phyloP scores from a whole-genome alignment of 2,113 vertebrate species.

The Tachysurus vachellii region DNA sequence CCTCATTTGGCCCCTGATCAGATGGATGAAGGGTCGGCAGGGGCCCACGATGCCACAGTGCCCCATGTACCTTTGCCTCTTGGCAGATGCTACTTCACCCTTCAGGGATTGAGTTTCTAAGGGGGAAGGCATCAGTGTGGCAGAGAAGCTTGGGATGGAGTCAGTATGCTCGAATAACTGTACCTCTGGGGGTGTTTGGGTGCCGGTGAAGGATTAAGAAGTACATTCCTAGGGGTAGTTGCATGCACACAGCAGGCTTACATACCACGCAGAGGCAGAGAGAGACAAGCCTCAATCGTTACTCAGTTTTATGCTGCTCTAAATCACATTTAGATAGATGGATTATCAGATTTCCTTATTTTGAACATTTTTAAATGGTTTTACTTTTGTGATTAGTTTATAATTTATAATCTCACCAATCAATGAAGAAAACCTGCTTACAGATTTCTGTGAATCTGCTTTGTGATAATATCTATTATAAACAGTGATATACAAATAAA shows the following conservation, averaged over 20 bases:
- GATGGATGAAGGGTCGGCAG: slow-evolving; percentile 62
- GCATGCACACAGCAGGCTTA: slow-evolving; percentile 9
- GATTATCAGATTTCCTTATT: neutral
- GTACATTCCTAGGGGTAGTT: slow-evolving; percentile 18
- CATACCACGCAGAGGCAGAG: slow-evolving; percentile 33
- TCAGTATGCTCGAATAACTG: slow-evolving; percentile 58
- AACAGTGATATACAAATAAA: neutral
- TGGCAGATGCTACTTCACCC: slow-evolving; percentile 64
- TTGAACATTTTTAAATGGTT: neutral
- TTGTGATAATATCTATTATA: neutral
- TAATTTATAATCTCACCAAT: neutral
- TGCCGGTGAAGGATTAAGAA: slow-evolving; percentile 33
- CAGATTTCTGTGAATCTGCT: neutral
- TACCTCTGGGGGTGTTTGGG: slow-evolving; percentile 18
- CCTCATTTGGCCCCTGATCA: slow-evolving; percentile 71
- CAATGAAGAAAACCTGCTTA: neutral
- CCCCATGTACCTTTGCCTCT: slow-evolving; percentile 67
- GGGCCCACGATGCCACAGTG: slow-evolving; percentile 53
- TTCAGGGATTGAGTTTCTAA: slow-evolving; percentile 56
- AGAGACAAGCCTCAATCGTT: slow-evolving; percentile 1
- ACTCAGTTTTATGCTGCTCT: slow-evolving; percentile 16
- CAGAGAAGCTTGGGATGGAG: slow-evolving; percentile 53
- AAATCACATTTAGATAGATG: neutral
- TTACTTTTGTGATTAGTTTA: neutral
- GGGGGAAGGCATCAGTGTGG: slow-evolving; percentile 50